These are phyloP conservation scores for Lamellibrachia columna DNA, from an alignment of 2,888 invertebrate genomes.

Conservation along the genomic window DNA sequence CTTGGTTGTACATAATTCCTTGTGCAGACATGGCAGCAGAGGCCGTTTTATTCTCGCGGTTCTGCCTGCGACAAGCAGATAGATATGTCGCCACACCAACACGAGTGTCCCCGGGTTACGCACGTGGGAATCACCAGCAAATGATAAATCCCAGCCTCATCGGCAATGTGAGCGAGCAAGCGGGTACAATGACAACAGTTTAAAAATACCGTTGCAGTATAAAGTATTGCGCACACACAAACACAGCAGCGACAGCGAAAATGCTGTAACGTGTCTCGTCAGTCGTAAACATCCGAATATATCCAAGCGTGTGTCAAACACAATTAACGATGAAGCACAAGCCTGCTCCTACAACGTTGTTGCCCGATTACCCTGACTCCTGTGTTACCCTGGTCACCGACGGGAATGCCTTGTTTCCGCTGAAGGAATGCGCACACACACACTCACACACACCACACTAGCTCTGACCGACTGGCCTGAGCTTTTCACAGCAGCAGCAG, in stretches of 20 bases:
- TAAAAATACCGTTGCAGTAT: not conserved
- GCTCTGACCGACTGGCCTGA: not conserved
- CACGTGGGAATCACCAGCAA: not conserved
- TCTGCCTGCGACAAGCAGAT: not conserved
- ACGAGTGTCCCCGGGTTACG: not conserved
- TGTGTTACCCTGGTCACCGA: not conserved
- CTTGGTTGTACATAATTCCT: conserved; percentile 2
- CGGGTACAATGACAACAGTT: not conserved
- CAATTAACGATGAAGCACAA: not conserved
- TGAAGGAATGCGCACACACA: not conserved
- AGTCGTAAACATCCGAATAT: not conserved
- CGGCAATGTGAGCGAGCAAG: not conserved
- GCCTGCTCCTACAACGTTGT: not conserved
- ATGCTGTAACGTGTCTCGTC: not conserved
- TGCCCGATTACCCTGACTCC: not conserved
- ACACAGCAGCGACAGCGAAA: not conserved
- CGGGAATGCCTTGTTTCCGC: not conserved
- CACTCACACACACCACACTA: not conserved
- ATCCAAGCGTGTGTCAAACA: not conserved
- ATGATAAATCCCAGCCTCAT: not conserved
- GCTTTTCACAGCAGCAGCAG: not conserved
- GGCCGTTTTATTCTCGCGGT: not conserved
- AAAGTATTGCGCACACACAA: not conserved
- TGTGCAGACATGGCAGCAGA: not conserved
- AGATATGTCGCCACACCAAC: not conserved